Evolutionary conservation across 1,140 invertebrate species (phyloP).

Genomic region (Radopholus similis): DNA sequence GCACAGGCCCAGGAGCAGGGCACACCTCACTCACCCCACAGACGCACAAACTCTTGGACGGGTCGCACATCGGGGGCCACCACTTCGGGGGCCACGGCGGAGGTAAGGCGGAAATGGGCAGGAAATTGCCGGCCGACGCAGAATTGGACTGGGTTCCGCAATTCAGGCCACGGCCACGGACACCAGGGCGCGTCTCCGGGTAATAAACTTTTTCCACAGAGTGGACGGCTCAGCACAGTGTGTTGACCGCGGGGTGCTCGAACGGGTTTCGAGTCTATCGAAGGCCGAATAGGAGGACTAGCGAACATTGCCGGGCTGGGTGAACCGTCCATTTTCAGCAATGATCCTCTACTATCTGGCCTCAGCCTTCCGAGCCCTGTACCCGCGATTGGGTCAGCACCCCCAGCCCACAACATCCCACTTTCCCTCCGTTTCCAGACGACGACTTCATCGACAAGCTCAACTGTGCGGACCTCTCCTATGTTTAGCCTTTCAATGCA

Average conservation of each 20-base stretch:
- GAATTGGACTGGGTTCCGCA: too few relatives aligned
- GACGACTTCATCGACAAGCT: slow-evolving; percentile 60
- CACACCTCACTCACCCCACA: slow-evolving; percentile 16
- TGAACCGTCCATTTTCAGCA: too few relatives aligned
- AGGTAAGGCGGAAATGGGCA: slow-evolving; percentile 28
- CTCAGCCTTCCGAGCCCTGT: slow-evolving; percentile 59
- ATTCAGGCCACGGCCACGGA: slow-evolving; percentile 48
- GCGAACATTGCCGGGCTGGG: too few relatives aligned
- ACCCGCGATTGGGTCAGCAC: slow-evolving; percentile 45
- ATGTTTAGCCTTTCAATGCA: neutral
- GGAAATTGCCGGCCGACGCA: too few relatives aligned
- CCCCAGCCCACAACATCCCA: neutral
- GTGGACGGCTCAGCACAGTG: neutral
- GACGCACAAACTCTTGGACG: slow-evolving; percentile 60
- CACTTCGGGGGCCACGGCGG: slow-evolving; percentile 58
- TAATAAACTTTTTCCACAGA: too few relatives aligned
- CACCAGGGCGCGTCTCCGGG: slow-evolving; percentile 59
- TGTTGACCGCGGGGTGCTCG: too few relatives aligned
- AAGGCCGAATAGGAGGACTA: too few relatives aligned
- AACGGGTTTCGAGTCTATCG: too few relatives aligned
- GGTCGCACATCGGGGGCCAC: slow-evolving; percentile 58
- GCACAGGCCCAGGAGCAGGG: neutral
- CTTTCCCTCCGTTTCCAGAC: slow-evolving; percentile 14
- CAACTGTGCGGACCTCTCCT: slow-evolving; percentile 42
- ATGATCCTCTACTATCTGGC: slow-evolving; percentile 60